These are phyloP conservation scores for Hedya salicella DNA, from an alignment of 2,888 invertebrate species.

Conservation along the genomic window DNA sequence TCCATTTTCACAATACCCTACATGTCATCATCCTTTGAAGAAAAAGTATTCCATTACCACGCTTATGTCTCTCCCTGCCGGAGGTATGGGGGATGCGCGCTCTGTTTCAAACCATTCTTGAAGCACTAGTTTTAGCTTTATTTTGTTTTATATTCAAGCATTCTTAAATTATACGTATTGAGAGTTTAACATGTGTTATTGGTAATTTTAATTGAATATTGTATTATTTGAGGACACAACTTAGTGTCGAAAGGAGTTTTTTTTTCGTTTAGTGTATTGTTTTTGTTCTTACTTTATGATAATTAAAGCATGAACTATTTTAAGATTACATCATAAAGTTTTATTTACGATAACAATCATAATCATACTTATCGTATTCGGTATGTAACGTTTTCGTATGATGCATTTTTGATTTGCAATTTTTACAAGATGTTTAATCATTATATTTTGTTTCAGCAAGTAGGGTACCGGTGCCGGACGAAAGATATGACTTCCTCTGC, in stretches of 20 bases:
- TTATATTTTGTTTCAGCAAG: slow-evolving; percentile 85
- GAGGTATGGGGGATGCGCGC: slow-evolving; percentile 3
- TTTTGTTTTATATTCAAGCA: background rate
- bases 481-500: slow-evolving; percentile 96
- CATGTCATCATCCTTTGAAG: slow-evolving; percentile 53
- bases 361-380: background rate
- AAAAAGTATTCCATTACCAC: slow-evolving; percentile 50
- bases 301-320: background rate
- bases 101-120: background rate
- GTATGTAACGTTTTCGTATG: background rate
- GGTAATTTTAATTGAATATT: too few species aligned
- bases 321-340: background rate
- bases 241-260: too few species aligned
- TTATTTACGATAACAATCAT: background rate
- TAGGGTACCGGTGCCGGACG: slow-evolving; percentile 99
- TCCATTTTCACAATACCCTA: slow-evolving; percentile 81
- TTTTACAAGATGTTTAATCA: slow-evolving; percentile 22
- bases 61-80: slow-evolving; percentile 45
- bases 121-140: background rate
- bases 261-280: background rate
- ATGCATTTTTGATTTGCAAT: background rate
- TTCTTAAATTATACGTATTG: background rate
- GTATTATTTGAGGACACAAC: too few species aligned
- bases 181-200: background rate
- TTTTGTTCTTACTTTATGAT: background rate